Base-by-base conservation (phyloP, 2,888 invertebrate species). In the Eugnorisma glareosa region DNA sequence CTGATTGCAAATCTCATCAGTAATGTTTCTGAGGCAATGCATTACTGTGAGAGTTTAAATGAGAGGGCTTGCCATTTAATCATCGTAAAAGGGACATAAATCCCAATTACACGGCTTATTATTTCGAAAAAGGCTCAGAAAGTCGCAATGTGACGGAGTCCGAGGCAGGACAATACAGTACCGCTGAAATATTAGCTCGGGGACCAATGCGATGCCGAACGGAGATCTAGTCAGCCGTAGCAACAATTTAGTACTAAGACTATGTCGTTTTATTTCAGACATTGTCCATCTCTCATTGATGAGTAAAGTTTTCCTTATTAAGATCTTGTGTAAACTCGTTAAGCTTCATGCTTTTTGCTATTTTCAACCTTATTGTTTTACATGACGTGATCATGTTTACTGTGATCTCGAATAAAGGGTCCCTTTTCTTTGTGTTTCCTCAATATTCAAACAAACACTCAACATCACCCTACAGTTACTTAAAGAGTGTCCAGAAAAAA, bases 21-120 rank as follows among this genome's bases (percentile, higher is more conserved):
- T 91, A 92, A 92, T 89, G 88, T 89, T 90, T 90, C 85, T 83
- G 88, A 88, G 87, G 88, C 91, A 88, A 93, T 92, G 88, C 89
- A 91, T 94, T 92, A 91, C 91, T 88, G 86, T 86, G 84, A 86
- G 69, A 84, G 85, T 80, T 92, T 92, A 93, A 94, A 94, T 93
- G 94, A 94, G 91, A 88, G 81, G 84, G 84, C 86, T 82, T 82
- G 89, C 89, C 91, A 92, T 94, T 95, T 94, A 94, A 94, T 95
- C 94, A 94, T 95, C 92, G 92, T 93, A 93, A 95, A 94, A 92
- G 93, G 91, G 87, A 91, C 92, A 94, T 96, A 95, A 95, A 96
- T 96, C 92, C 94, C 94, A 94, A 95, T 95, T 95, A 95, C 93
- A 94, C 86, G 91, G 93, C 95, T 95, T 95, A 95, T 96, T 95